Evolutionary conservation across 2,797 vertebrate species (phyloP), one percentile per base, ranked within the genome.

Genomic region (Rhinatrema bivittatum): DNA sequence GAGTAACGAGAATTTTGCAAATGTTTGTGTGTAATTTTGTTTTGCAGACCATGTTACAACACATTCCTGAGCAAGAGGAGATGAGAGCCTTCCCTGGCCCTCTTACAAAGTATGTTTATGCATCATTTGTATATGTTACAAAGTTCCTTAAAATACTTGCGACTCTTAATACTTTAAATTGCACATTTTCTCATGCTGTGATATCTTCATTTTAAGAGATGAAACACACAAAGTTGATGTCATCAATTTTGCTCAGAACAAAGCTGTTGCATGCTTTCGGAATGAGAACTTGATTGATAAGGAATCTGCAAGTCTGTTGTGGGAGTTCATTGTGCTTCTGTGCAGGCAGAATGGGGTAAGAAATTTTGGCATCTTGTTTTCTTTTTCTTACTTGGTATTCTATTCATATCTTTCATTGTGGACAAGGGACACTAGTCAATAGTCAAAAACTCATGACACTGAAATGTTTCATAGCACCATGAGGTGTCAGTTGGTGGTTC

Each of bases 201-300:
- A 7, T 5, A 25, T 19, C 10, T 26, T 27, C 38, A 36, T 31
- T 21, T 24, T 10, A 65, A 99, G 94, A 50, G 90, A 91, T 46
- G 94, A 99, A 41, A 98, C 96, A n/a, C 96, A 99, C 51, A 99
- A 99, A 72, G 94, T 98, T 54, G 96, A 99, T 5, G 94, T 99
- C 26, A 98, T 99, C 42, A 98, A 94, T 60, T 99, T 97, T 75
- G 88, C 94, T 46, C 92, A 97, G 62, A 95, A 87, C 65, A 95
- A 95, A 81, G 84, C 87, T 10, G 50, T 88, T 16, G 84, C 88
- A 39, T 95, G 91, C 64, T 74, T 87, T 15, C 87, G 91, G 38
- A 85, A 90, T 2, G 89, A 89, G 39, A 71, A 63, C 44, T 64
- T 98, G 43, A 65, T 98, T 12, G 96, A 99, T 76, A 90, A 87